Conservation (phyloP, 2,888 invertebrate species). For the Pseudococcus longispinus region DNA sequence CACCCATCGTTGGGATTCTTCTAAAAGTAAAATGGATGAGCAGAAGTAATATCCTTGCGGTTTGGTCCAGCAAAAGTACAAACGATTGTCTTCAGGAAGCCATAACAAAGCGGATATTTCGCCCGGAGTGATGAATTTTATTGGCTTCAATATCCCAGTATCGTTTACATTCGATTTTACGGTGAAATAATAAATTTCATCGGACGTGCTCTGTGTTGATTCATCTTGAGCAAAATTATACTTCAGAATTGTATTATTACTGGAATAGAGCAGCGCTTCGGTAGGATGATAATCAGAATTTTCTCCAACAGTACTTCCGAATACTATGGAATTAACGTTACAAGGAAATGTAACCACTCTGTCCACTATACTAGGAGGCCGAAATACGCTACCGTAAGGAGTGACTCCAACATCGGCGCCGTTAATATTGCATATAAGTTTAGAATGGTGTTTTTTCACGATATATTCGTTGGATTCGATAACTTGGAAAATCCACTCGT, state of each 20-base stretch:
- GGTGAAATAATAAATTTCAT: background rate
- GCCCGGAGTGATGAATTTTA: background rate
- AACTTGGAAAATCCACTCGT: conserved; percentile 67
- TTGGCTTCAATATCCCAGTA: too few species aligned
- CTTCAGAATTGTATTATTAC: background rate
- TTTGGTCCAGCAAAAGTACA: conserved; percentile 46
- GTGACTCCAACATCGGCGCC: background rate
- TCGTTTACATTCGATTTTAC: background rate
- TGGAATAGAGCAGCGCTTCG: background rate
- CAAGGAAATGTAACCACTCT: background rate
- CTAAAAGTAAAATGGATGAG: background rate
- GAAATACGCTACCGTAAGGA: conserved; percentile 20
- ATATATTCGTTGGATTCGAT: conserved; percentile 14
- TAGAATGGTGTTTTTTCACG: background rate
- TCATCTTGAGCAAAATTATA: background rate
- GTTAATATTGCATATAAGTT: conserved; percentile 14
- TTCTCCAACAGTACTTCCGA: background rate
- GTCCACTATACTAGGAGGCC: conserved; percentile 22
- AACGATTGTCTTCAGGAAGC: background rate
- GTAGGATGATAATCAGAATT: background rate
- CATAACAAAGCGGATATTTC: conserved; percentile 15
- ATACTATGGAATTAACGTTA: conserved; percentile 5
- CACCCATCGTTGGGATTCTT: background rate
- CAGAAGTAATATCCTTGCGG: conserved; percentile 42
- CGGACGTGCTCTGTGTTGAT: background rate